Evolutionary conservation across 2,888 invertebrate species (phyloP), one percentile per base, ranked within the genome.

Genomic region (Pherbina coryleti): DNA sequence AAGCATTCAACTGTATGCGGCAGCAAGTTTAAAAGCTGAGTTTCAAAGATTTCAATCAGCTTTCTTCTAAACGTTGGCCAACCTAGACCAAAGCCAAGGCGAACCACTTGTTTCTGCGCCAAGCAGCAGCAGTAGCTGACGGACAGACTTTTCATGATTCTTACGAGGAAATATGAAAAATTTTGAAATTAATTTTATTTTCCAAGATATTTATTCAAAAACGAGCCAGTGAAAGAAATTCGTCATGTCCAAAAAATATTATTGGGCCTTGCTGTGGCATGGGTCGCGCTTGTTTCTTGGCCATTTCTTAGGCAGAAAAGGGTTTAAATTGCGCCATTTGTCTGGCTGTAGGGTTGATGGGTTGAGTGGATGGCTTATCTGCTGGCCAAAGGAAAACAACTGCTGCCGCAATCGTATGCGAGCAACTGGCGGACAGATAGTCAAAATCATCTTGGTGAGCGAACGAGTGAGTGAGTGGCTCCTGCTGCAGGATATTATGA

Each of bases 111-210:
- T 51, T 66, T 34, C 53, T 51, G 11, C 5, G 49, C 11, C 51
- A 49, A 70, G 14, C 70, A 19, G 37, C 37, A 34, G 66, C n/a
- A 19, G n/a, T 31, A 22, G 44, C 44, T 14, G 67, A 57, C 57
- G 17, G 69, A 76, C 76, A 28, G 62, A 76, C 76, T 22, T 11
- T 7, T 19, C 57, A 28, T 25, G 37, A 19, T 67, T 66, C 19
- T 31, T 51, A 8, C 49, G 9, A 55, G 55, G 55, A 55, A 55
- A 55, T 55, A 55, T 22, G 84, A 85, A 85, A 86, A 84, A 86
- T 86, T 83, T 85, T 85, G 84, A 86, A 86, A 86, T 86, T 86
- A 85, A 86, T 85, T 85, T 86, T 81, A 82, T 84, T 85, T 85
- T 85, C 81, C 83, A 79, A 80, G 79, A 75, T 53, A 75, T 51